phyloP scores from a whole-genome alignment of 23 tunicate species.

The Pegea sp. region DNA sequence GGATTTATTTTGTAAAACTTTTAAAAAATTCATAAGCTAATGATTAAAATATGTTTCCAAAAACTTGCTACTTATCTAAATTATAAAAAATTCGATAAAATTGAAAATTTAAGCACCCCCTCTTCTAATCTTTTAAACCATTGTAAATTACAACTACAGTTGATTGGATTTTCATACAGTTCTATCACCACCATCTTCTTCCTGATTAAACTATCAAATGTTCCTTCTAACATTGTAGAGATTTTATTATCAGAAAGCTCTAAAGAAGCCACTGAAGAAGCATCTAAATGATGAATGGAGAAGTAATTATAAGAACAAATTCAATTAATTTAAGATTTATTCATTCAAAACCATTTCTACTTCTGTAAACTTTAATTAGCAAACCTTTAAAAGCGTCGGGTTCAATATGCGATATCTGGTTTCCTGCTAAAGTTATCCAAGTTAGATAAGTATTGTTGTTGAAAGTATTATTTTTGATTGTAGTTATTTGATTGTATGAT shows the following conservation, averaged over 20 bases:
- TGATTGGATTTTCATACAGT: slow-evolving; percentile 45
- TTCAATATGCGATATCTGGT: neutral
- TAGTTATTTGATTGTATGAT: neutral
- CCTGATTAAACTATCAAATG: slow-evolving; percentile 9
- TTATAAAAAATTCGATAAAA: too few relatives aligned
- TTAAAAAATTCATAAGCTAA: too few relatives aligned
- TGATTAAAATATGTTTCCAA: too few relatives aligned
- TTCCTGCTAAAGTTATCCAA: neutral
- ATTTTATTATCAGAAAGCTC: slow-evolving; percentile 57
- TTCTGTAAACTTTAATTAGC: neutral
- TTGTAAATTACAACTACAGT: slow-evolving; percentile 27
- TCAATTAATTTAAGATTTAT: neutral
- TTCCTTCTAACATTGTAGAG: slow-evolving; percentile 6
- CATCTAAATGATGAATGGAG: too few relatives aligned
- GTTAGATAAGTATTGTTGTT: neutral
- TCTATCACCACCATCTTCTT: slow-evolving; percentile 15
- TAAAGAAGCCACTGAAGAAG: slow-evolving; percentile 3
- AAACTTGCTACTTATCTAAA: too few relatives aligned
- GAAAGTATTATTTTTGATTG: neutral
- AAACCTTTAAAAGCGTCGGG: neutral
- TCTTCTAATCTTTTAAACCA: slow-evolving; percentile 25
- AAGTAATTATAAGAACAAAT: too few relatives aligned
- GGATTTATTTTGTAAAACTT: too few relatives aligned
- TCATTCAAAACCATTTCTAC: neutral
- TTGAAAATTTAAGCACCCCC: slow-evolving; percentile 11